Evolutionary conservation across 2,113 vertebrate genomes (phyloP).

Genomic region (Syngnathus scovelli): DNA sequence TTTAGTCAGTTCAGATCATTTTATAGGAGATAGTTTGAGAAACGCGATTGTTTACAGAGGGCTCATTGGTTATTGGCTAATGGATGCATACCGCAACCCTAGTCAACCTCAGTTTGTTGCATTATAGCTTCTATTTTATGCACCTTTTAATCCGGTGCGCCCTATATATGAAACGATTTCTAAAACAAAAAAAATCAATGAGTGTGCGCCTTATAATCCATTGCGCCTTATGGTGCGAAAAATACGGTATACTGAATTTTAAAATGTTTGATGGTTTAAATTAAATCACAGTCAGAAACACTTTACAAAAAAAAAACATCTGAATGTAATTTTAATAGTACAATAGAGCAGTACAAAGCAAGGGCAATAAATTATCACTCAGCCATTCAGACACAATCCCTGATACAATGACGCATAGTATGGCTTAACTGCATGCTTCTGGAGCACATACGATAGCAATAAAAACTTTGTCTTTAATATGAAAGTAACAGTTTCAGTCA

Average conservation of each 20-base stretch:
- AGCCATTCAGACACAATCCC: constrained; percentile 63
- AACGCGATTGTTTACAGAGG: too few relatives aligned
- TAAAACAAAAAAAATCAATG: too few relatives aligned
- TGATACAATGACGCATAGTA: constrained; percentile 53
- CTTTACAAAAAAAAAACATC: constrained; percentile 1
- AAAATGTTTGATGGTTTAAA: background rate
- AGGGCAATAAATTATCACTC: constrained; percentile 46
- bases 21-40: too few relatives aligned
- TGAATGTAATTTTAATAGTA: constrained; percentile 55
- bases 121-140: too few relatives aligned
- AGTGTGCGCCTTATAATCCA: too few relatives aligned
- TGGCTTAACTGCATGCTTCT: constrained; percentile 62
- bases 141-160: too few relatives aligned
- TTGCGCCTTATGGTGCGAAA: too few relatives aligned
- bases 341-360: constrained; percentile 62
- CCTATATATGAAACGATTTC: too few relatives aligned
- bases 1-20: too few relatives aligned
- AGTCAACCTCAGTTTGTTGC: too few relatives aligned
- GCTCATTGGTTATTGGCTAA: too few relatives aligned
- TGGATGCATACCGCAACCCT: too few relatives aligned
- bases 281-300: background rate
- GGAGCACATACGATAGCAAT: constrained; percentile 43
- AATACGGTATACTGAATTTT: background rate
- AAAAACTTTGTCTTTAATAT: background rate
- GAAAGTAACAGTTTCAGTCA: constrained; percentile 14